Conservation (phyloP, 64 coral and sea anemone genomes). For the Montipora foliosa region DNA sequence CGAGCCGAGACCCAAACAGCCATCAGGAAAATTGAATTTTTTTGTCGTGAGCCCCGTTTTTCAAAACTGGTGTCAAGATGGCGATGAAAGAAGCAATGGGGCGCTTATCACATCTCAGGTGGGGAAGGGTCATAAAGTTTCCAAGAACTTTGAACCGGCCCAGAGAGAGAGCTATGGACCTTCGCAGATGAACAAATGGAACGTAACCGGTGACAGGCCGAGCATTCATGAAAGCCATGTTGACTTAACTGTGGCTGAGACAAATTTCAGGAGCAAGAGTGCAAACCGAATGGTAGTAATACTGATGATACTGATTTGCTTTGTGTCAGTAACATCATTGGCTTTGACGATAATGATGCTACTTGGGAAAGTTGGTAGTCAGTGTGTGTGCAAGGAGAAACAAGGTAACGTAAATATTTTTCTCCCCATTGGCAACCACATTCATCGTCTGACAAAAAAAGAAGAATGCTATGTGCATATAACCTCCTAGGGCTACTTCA, state of each 20-base stretch:
- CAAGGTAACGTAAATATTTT: neutral
- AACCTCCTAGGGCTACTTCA: too few relatives aligned
- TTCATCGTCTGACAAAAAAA: too few relatives aligned
- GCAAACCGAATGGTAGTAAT: neutral
- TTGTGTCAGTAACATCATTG: neutral
- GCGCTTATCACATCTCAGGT: neutral
- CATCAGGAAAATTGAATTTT: neutral
- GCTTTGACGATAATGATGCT: constrained; percentile 13
- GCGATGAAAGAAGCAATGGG: neutral
- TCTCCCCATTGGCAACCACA: too few relatives aligned
- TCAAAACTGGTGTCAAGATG: constrained; percentile 47
- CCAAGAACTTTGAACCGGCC: neutral
- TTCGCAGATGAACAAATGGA: neutral
- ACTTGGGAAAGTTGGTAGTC: constrained; percentile 14
- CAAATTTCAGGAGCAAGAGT: neutral
- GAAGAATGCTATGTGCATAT: too few relatives aligned
- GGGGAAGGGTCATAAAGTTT: neutral
- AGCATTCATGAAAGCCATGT: neutral
- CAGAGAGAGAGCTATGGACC: neutral
- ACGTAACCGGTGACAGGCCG: neutral
- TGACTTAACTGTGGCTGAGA: neutral
- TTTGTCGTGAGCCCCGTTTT: constrained; percentile 32
- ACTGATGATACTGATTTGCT: neutral
- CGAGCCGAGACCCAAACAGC: neutral
- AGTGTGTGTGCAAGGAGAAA: neutral